Percentiles rank a stretch among this genome's conserved stretches.
Conservation (phyloP, 1,140 invertebrate genomes). For the Manduca sexta region DNA sequence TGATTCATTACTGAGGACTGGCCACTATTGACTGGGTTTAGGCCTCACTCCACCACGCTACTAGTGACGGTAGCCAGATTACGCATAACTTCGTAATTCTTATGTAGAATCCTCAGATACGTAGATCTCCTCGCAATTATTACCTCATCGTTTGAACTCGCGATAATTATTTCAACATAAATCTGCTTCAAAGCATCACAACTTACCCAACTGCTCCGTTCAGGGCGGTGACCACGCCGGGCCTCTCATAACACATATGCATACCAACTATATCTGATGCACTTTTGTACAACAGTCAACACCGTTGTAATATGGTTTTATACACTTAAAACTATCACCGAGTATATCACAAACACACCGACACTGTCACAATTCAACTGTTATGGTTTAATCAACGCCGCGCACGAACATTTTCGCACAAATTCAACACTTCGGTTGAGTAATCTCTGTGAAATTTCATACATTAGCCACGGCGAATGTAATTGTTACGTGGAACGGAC, state of each 20-base stretch:
- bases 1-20: too few species aligned
- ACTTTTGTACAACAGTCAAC: conserved; percentile 40
- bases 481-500: conserved; percentile 15
- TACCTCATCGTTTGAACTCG: too few species aligned
- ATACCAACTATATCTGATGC: conserved; percentile 46
- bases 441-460: conserved; percentile 31
- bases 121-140: too few species aligned
- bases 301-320: conserved; percentile 42
- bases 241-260: conserved; percentile 69
- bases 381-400: conserved; percentile 48
- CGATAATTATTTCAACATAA: too few species aligned
- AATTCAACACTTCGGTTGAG: conserved; percentile 20
- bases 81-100: too few species aligned
- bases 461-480: conserved; percentile 26
- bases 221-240: conserved; percentile 55
- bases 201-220: conserved; percentile 62
- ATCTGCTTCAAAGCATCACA: conserved; percentile 5
- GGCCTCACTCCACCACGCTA: too few species aligned
- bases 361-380: too few species aligned
- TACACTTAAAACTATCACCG: conserved; percentile 20
- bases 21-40: too few species aligned
- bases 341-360: conserved; percentile 7
- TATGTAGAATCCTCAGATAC: too few species aligned
- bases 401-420: conserved; percentile 56
- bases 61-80: too few species aligned